phyloP scores from a whole-genome alignment of 2,113 vertebrate genomes.

The Brachyistius frenatus region DNA sequence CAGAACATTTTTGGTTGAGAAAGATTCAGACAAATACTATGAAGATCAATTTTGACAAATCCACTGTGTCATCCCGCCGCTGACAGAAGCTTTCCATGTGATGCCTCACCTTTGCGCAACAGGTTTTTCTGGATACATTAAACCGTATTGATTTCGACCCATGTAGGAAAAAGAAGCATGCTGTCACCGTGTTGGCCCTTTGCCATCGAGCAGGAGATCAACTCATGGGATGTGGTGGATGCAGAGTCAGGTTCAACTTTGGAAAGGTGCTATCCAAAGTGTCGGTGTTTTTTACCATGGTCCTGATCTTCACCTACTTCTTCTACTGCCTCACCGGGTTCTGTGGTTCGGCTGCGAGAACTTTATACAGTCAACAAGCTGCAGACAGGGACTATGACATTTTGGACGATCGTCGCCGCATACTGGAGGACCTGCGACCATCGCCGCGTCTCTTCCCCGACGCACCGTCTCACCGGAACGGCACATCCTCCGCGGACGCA shows the following conservation, averaged over 20 bases:
- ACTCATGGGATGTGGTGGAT: constrained; percentile 89
- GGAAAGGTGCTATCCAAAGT: constrained; percentile 83
- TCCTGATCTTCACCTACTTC: constrained; percentile 86
- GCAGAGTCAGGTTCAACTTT: constrained; percentile 80
- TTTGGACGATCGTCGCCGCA: constrained; percentile 48
- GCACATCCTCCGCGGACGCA: constrained; percentile 38
- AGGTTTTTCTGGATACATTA: constrained; percentile 51
- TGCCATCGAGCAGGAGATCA: constrained; percentile 73
- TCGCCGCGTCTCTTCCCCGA: constrained; percentile 31
- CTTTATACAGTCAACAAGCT: constrained; percentile 47
- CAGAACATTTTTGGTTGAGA: neutral
- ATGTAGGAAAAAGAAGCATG: constrained; percentile 76
- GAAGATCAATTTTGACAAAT: constrained; percentile 18
- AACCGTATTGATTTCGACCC: constrained; percentile 3
- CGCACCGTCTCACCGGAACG: constrained; percentile 38
- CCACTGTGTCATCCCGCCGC: neutral
- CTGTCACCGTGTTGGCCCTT: constrained; percentile 71
- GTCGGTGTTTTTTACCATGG: constrained; percentile 84
- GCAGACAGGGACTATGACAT: constrained; percentile 58
- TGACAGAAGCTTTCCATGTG: constrained; percentile 28
- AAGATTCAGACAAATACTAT: constrained; percentile 19
- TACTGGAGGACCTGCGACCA: constrained; percentile 56
- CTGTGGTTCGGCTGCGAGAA: constrained; percentile 76
- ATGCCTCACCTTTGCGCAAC: constrained; percentile 64
- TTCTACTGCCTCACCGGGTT: constrained; percentile 86